Percentiles rank a stretch among this genome's conserved stretches.
Evolutionary conservation across 1,140 invertebrate genomes (phyloP).

Genomic region (Teleogryllus occipitalis): DNA sequence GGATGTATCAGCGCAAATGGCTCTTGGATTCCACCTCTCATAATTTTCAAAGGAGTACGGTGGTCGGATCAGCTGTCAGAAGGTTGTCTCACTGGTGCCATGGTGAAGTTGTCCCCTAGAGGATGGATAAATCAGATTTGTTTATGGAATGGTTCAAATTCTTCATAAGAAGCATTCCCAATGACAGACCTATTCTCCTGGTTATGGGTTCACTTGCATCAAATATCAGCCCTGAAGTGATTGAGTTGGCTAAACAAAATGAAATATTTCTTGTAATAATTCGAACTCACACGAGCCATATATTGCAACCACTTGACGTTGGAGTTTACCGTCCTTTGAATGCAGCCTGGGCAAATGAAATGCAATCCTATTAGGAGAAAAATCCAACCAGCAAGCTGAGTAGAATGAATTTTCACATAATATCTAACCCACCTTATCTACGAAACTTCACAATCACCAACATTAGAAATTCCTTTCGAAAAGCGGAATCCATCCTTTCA

Average conservation of each 20-base stretch:
- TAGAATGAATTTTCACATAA: slow-evolving; percentile 10
- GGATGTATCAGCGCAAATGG: slow-evolving; percentile 15
- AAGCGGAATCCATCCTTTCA: slow-evolving; percentile 14
- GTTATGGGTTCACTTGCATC: slow-evolving; percentile 32
- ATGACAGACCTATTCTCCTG: slow-evolving; percentile 17
- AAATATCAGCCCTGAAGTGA: slow-evolving; percentile 31
- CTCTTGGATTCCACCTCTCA: slow-evolving; percentile 15
- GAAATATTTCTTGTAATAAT: slow-evolving; percentile 32
- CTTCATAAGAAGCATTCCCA: background rate
- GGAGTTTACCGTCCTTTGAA: slow-evolving; percentile 39
- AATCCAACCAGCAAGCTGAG: slow-evolving; percentile 9
- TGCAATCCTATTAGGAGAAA: slow-evolving; percentile 9
- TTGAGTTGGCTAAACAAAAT: slow-evolving; percentile 32
- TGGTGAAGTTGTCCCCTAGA: slow-evolving; percentile 13
- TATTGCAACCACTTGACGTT: slow-evolving; percentile 33
- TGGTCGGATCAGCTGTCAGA: slow-evolving; percentile 10
- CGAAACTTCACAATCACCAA: slow-evolving; percentile 3
- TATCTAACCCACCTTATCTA: slow-evolving; percentile 8
- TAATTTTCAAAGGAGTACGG: slow-evolving; percentile 17
- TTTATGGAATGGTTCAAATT: slow-evolving; percentile 10
- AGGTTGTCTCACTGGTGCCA: slow-evolving; percentile 17
- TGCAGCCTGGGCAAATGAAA: background rate
- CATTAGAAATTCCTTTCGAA: slow-evolving; percentile 1
- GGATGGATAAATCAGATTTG: slow-evolving; percentile 19
- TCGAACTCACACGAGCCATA: slow-evolving; percentile 34